These are phyloP conservation scores for Erannis defoliaria DNA, from an alignment of 2,888 invertebrate species.

Conservation along the genomic window DNA sequence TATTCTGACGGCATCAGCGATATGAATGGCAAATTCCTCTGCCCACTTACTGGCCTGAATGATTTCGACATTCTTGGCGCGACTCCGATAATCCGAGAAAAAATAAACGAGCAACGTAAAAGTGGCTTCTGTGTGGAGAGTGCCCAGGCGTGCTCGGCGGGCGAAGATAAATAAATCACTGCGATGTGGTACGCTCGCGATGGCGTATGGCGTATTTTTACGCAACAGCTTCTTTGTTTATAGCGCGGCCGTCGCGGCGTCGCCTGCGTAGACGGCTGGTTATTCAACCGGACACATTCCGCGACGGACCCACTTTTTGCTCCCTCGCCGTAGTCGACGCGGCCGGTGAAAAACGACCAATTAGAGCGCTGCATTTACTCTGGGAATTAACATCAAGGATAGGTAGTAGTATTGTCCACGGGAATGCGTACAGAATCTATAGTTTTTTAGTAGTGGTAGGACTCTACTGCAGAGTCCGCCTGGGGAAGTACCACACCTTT, in stretches of 20 bases:
- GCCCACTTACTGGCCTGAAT: conserved; percentile 85
- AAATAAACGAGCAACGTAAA: conserved; percentile 82
- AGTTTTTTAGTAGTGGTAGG: no score
- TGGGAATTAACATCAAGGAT: conserved; percentile 74
- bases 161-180: conserved; percentile 77
- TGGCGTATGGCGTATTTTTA: conserved; percentile 85
- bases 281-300: conserved; percentile 85
- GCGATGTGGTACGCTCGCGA: conserved; percentile 67
- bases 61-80: conserved; percentile 86
- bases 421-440: conserved; percentile 35
- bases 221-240: conserved; percentile 82
- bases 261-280: conserved; percentile 76
- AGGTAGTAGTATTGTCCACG: conserved; percentile 64
- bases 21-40: conserved; percentile 85
- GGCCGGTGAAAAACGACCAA: conserved; percentile 72
- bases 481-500: no score
- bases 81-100: conserved; percentile 80
- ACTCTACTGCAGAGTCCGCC: no score
- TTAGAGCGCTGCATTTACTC: conserved; percentile 74
- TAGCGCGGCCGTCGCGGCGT: conserved; percentile 58
- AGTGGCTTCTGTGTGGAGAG: conserved; percentile 66
- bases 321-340: conserved; percentile 62
- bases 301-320: conserved; percentile 82
- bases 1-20: conserved; percentile 67
- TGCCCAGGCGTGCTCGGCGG: conserved; percentile 66